Conservation (phyloP, 2,797 vertebrate genomes). For the Knipowitschia caucasica region DNA sequence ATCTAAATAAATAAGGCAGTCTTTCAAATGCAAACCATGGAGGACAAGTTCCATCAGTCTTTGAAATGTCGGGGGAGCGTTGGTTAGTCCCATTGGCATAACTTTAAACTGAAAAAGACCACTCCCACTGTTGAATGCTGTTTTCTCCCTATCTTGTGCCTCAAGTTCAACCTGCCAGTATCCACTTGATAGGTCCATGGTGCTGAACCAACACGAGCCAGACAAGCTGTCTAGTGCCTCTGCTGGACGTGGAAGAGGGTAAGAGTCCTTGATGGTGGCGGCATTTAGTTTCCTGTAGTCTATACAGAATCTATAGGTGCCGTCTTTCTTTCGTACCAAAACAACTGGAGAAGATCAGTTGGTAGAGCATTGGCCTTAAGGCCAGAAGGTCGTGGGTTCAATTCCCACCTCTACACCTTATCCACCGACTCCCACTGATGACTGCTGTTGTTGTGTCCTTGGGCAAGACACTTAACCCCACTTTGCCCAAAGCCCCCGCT, state of each 20-base stretch:
- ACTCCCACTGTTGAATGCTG: no score
- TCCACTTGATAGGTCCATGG: no score
- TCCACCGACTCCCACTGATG: no score
- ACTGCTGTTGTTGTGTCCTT: no score
- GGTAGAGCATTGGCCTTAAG: no score
- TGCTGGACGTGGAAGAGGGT: slow-evolving; percentile 11
- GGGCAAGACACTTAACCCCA: no score
- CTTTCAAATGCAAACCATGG: slow-evolving; percentile 15
- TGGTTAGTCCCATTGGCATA: slow-evolving; percentile 7
- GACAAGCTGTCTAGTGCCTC: slow-evolving; percentile 22
- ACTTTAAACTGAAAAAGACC: no score
- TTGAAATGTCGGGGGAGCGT: slow-evolving; percentile 5
- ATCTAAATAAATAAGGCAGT: slow-evolving; percentile 19
- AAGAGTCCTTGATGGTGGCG: slow-evolving; percentile 22
- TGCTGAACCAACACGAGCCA: slow-evolving; percentile 22
- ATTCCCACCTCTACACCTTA: no score
- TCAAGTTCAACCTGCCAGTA: no score
- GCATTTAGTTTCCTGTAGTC: slow-evolving; percentile 24
- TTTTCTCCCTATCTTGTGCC: no score
- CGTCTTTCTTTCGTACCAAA: slow-evolving; percentile 15
- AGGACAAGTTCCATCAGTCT: slow-evolving; percentile 12
- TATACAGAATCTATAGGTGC: slow-evolving; percentile 26
- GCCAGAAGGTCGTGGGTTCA: no score
- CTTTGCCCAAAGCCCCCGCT: no score
- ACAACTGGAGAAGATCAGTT: slow-evolving; percentile 23